phyloP scores from a whole-genome alignment of 2,797 vertebrate species.

The Karalla daura region DNA sequence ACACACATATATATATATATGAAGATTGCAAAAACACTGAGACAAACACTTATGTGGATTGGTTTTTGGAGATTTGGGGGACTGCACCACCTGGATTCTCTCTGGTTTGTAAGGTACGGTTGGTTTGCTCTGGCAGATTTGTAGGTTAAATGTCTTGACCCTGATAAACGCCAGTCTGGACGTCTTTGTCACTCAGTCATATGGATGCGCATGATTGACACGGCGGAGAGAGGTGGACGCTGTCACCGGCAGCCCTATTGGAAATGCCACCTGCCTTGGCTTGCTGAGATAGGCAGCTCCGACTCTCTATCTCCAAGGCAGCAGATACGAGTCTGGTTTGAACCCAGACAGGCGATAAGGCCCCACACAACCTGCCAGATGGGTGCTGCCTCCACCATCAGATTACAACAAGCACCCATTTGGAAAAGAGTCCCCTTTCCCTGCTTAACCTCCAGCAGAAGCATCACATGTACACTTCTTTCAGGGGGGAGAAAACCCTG shows the following conservation, averaged over 20 bases:
- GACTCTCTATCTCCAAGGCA: conserved; percentile 66
- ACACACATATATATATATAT: no score
- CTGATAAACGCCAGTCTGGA: conserved; percentile 13
- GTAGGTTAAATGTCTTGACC: conserved; percentile 21
- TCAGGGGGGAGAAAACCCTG: conserved; percentile 8
- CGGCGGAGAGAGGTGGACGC: conserved; percentile 27
- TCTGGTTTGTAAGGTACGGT: not conserved
- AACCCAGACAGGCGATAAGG: conserved; percentile 64
- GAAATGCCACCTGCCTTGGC: conserved; percentile 48
- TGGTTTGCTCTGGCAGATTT: not conserved
- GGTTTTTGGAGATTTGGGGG: not conserved
- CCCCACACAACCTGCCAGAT: conserved; percentile 58
- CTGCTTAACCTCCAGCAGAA: conserved; percentile 54
- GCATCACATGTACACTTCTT: conserved; percentile 44
- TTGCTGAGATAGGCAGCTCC: conserved; percentile 46
- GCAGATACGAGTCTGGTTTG: conserved; percentile 63
- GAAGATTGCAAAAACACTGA: no score
- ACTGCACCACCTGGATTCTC: not conserved
- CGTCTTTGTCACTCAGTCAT: conserved; percentile 17
- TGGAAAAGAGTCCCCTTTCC: conserved; percentile 50
- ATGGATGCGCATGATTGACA: conserved; percentile 46
- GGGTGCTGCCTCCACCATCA: conserved; percentile 61
- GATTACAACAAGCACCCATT: conserved; percentile 67
- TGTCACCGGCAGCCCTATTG: conserved; percentile 9
- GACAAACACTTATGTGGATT: not conserved